These are phyloP conservation scores for Gari tellinella DNA, from an alignment of 2,888 invertebrate species.

Conservation along the genomic window DNA sequence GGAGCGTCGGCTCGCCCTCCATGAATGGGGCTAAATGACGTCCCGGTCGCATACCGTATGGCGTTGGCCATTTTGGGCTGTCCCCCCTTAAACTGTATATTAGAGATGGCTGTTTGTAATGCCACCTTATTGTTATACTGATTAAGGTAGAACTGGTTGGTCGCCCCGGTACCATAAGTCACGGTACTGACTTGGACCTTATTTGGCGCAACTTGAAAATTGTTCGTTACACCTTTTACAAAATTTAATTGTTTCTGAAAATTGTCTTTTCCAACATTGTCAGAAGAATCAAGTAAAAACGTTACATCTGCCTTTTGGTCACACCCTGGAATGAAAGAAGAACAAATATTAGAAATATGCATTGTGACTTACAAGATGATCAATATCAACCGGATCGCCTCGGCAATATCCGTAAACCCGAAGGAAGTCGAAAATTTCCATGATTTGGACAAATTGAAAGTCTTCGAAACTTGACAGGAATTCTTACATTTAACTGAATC, in stretches of 20 bases:
- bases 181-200: slow-evolving; percentile 71
- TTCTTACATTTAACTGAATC: too few species aligned
- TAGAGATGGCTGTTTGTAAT: slow-evolving; percentile 62
- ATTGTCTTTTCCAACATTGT: slow-evolving; percentile 67
- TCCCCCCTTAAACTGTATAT: slow-evolving; percentile 69
- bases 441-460: too few species aligned
- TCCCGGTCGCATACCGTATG: slow-evolving; percentile 69
- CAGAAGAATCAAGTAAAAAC: slow-evolving; percentile 73
- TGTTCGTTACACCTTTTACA: slow-evolving; percentile 68
- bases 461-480: too few species aligned
- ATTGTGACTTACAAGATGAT: too few species aligned
- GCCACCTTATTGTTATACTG: slow-evolving; percentile 60
- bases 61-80: slow-evolving; percentile 66
- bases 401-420: too few species aligned
- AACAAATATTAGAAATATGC: too few species aligned
- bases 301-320: slow-evolving; percentile 73
- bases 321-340: slow-evolving; percentile 68
- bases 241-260: slow-evolving; percentile 72
- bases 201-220: slow-evolving; percentile 67
- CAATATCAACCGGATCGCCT: too few species aligned
- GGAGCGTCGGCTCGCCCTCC: slow-evolving; percentile 69
- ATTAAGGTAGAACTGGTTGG: slow-evolving; percentile 73
- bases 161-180: slow-evolving; percentile 68
- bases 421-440: too few species aligned
- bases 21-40: slow-evolving; percentile 70